Percentiles rank a stretch among this genome's conserved stretches.
phyloP scores from a whole-genome alignment of 2,797 vertebrate species.

The Dendrocincla tyrannina region DNA sequence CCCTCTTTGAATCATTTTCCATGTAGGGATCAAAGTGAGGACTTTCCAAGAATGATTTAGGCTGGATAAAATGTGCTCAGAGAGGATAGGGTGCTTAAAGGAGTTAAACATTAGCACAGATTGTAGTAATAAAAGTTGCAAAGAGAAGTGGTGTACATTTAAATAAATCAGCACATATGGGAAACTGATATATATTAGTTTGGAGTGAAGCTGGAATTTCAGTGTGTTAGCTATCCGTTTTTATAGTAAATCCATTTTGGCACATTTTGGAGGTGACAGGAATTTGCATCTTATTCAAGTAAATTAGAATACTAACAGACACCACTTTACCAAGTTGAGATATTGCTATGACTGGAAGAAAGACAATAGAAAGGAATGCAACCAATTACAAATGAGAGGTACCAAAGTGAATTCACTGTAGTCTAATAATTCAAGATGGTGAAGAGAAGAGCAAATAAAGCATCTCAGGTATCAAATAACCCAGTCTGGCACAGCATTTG shows the following conservation, averaged over 20 bases:
- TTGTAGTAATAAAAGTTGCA: neutral
- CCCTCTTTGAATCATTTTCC: neutral
- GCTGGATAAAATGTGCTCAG: neutral
- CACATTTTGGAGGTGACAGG: conserved; percentile 39
- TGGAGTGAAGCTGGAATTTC: neutral
- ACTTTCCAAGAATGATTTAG: neutral
- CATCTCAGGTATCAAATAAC: neutral
- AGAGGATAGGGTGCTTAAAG: neutral
- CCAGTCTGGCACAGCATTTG: neutral
- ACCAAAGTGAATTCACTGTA: neutral
- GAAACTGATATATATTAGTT: neutral
- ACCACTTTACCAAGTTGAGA: neutral
- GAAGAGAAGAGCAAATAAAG: neutral
- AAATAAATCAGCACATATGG: neutral
- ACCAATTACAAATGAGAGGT: neutral
- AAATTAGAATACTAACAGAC: conserved; percentile 19
- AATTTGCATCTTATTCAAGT: conserved; percentile 22
- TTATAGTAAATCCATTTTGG: conserved; percentile 22
- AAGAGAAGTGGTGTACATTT: neutral
- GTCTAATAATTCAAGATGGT: neutral
- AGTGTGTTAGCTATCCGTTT: neutral
- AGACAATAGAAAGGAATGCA: neutral
- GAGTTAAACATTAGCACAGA: neutral
- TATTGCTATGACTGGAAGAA: neutral
- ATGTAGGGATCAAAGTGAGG: neutral